Base-by-base conservation (phyloP, 2,888 invertebrate species). In the Drosophila anomalata region DNA sequence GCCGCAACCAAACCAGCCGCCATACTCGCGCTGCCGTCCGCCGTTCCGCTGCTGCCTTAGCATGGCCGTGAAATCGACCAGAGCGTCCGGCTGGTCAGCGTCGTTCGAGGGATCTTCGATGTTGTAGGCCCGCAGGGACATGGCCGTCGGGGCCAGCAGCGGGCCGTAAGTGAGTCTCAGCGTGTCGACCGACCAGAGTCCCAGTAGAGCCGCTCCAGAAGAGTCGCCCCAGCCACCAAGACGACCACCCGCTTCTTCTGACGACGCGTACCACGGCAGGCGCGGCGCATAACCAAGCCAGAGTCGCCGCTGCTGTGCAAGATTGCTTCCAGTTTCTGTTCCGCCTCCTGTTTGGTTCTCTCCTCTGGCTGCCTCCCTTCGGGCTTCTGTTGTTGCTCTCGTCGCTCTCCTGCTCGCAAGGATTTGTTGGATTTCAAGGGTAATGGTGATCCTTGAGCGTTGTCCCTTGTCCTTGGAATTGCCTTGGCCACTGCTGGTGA, bases 51-150 rank as follows among this genome's bases (percentile, higher is more conserved):
- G 57, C 17, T 73, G 73, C 68, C 75, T 68, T 29, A 78, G 60
- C 74, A 84, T 75, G 8, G 78, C 50, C 5, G 82, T 77, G 33
- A 89, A 89, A 42, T 89, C 81, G 41, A 90, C 70, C 11, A 77
- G 73, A 9, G 78, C 77, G 62, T 89, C 90, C 26, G 65, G 9
- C 24, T 55, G 41, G 2, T 42, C 41, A 17, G 41, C 55, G 22
- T 17, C 31, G 69, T 70, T 72, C 62, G 63, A 33, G 82, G 74
- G 74, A 47, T 80, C 79, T 29, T 69, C 79, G 46, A 62, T 57
- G 6, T 29, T 58, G 36, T 58, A 70, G 47, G 71, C 76, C 56
- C 81, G 65, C 63, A 83, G 52, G 20, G 84, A 84, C 83, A 83
- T 83, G 4, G 39, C 76, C 33, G 20, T 20, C 17, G 20, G 47